phyloP scores from a whole-genome alignment of 1,140 invertebrate species.

The Lethrus apterus region DNA sequence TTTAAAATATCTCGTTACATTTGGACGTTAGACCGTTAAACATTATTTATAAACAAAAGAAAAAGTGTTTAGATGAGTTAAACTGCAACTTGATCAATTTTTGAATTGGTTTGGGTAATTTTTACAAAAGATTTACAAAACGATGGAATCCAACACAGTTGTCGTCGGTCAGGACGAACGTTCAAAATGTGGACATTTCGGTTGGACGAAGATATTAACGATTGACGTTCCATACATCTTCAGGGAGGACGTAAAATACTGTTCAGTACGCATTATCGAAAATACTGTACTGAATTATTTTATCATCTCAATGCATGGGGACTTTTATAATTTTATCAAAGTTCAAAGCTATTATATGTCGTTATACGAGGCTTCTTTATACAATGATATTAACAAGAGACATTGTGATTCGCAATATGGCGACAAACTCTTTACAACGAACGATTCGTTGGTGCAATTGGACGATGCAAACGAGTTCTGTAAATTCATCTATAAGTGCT shows the following conservation, averaged over 20 bases:
- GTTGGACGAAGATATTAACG: constrained; percentile 80
- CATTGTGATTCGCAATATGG: constrained; percentile 90
- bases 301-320: constrained; percentile 70
- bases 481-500: constrained; percentile 81
- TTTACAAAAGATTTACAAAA: too few species aligned
- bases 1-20: too few species aligned
- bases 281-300: constrained; percentile 76
- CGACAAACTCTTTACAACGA: constrained; percentile 76
- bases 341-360: constrained; percentile 91
- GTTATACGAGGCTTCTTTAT: constrained; percentile 76
- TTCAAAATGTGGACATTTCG: constrained; percentile 77
- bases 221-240: constrained; percentile 82
- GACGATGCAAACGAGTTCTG: constrained; percentile 86
- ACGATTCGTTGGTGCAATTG: constrained; percentile 82
- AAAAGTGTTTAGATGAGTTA: too few species aligned
- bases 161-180: constrained; percentile 59
- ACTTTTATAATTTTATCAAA: constrained; percentile 80
- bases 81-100: too few species aligned
- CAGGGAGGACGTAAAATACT: constrained; percentile 75
- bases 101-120: too few species aligned
- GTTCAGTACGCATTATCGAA: constrained; percentile 86
- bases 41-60: too few species aligned
- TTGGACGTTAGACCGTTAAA: too few species aligned
- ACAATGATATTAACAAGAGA: constrained; percentile 89
- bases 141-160: constrained; percentile 12